Conservation (phyloP, 35 echinoderm and acorn worm genomes). For the Anneissia japonica region DNA sequence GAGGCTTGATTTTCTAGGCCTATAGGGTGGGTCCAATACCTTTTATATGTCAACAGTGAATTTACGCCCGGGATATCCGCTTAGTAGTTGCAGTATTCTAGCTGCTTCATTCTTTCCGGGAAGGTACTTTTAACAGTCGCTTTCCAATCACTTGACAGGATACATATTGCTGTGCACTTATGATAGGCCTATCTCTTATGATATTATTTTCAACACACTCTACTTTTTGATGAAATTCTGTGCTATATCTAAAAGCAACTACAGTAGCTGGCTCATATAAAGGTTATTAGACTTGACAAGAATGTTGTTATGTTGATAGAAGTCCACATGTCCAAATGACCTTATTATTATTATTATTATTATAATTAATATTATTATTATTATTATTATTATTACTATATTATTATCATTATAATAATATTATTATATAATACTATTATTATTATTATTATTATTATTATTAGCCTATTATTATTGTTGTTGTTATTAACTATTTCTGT, state of each 20-base stretch:
- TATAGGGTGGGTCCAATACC: not conserved
- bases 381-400: too few species aligned
- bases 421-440: too few species aligned
- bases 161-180: not conserved
- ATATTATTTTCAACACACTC: not conserved
- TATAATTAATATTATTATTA: too few species aligned
- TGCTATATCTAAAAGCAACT: not conserved
- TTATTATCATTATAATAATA: too few species aligned
- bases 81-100: not conserved
- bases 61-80: not conserved
- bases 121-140: not conserved
- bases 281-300: too few species aligned
- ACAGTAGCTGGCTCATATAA: not conserved
- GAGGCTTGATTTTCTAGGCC: too few species aligned
- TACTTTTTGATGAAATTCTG: not conserved
- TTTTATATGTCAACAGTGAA: not conserved
- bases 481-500: too few species aligned
- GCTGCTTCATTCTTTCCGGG: not conserved
- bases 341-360: too few species aligned
- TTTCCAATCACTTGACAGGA: not conserved
- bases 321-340: too few species aligned
- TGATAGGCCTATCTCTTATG: not conserved
- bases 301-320: too few species aligned
- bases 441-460: too few species aligned
- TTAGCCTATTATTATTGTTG: too few species aligned